Percentiles rank a stretch among this genome's conserved stretches.
These are phyloP conservation scores for Gambelia wislizenii DNA, from an alignment of 2,797 vertebrate genomes.

Conservation along the genomic window DNA sequence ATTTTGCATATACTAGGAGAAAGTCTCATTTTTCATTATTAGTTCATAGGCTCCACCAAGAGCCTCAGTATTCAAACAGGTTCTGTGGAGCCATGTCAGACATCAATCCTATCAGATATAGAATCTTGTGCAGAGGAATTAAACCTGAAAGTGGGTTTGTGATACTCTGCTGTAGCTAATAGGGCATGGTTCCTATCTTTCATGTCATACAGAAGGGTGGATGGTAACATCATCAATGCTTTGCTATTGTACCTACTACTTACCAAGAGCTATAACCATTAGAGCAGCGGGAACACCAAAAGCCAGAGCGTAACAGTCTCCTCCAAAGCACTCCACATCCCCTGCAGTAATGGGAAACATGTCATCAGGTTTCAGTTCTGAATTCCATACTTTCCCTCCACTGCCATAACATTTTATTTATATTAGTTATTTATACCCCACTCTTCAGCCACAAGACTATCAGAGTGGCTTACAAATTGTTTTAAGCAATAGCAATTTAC, in stretches of 20 bases:
- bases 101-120: not conserved
- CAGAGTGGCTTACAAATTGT: too few relatives aligned
- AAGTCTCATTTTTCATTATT: too few relatives aligned
- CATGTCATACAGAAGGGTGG: not conserved
- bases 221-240: not conserved
- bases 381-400: not conserved
- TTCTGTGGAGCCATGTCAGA: not conserved
- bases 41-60: not conserved
- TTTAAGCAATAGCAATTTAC: too few relatives aligned
- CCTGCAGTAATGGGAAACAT: constrained; percentile 77
- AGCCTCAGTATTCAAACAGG: not conserved
- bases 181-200: not conserved
- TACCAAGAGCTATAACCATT: constrained; percentile 92
- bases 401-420: constrained; percentile 41
- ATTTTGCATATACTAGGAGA: not conserved
- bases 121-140: not conserved
- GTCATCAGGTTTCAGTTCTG: constrained; percentile 15
- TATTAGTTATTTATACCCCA: too few relatives aligned
- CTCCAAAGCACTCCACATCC: constrained; percentile 93
- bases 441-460: too few relatives aligned
- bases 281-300: constrained; percentile 93
- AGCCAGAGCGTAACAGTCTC: constrained; percentile 93
- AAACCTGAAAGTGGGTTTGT: not conserved
- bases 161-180: not conserved
- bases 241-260: constrained; percentile 67